phyloP scores from a whole-genome alignment of 2,888 invertebrate species.

The Myopa tessellatipennis region DNA sequence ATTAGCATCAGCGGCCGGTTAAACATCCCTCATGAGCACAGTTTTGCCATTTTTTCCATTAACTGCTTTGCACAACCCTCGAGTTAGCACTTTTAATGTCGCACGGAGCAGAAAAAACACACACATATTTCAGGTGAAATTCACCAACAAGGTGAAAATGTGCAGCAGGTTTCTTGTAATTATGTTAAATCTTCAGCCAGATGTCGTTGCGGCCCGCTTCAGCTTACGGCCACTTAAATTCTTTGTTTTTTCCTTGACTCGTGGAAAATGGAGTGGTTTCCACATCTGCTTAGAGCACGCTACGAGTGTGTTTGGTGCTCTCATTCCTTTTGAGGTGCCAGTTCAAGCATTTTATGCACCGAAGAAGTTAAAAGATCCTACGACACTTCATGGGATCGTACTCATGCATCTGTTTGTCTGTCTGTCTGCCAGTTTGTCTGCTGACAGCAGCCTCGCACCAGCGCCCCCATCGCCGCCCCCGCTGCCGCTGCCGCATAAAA shows the following conservation, averaged over 20 bases:
- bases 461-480: background rate
- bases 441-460: background rate
- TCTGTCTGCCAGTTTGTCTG: background rate
- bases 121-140: background rate
- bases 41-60: background rate
- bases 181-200: slow-evolving; percentile 22
- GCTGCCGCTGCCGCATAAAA: background rate
- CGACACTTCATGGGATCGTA: background rate
- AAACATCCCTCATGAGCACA: background rate
- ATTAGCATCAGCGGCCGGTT: background rate
- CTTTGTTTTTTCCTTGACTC: too few species aligned
- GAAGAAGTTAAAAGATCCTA: background rate
- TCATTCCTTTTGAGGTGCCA: background rate
- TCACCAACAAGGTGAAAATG: background rate
- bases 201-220: background rate
- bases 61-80: background rate
- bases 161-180: slow-evolving; percentile 14
- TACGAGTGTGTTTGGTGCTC: background rate
- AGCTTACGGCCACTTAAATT: too few species aligned
- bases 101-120: background rate
- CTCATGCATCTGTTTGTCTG: background rate
- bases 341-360: background rate
- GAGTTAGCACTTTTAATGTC: background rate
- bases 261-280: background rate
- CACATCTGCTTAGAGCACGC: background rate